phyloP scores from a whole-genome alignment of 1,140 invertebrate species.

The Ceratina australensis region DNA sequence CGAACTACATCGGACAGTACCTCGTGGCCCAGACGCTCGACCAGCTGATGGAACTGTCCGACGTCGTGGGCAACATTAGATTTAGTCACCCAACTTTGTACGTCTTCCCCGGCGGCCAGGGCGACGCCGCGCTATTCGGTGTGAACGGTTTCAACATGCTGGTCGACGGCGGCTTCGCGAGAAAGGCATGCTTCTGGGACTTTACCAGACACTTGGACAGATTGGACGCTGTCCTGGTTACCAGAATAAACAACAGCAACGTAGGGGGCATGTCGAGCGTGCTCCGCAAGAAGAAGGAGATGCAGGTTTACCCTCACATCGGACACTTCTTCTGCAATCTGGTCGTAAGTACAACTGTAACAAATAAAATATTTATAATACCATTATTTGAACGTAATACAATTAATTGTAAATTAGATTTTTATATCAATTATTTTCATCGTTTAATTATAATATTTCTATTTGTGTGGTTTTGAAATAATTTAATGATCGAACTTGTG shows the following conservation, averaged over 20 bases:
- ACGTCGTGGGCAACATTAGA: conserved; percentile 97
- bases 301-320: conserved; percentile 95
- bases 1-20: conserved; percentile 89
- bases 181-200: conserved; percentile 98
- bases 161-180: conserved; percentile 95
- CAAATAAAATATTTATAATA: too few species aligned
- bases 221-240: conserved; percentile 95
- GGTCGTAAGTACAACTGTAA: conserved; percentile 79
- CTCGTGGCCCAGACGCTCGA: conserved; percentile 87
- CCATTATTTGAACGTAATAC: too few species aligned
- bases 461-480: too few species aligned
- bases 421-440: too few species aligned
- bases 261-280: conserved; percentile 92
- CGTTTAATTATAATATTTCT: too few species aligned
- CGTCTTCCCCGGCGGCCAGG: conserved; percentile 97
- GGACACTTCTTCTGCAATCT: conserved; percentile 98
- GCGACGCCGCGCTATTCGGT: conserved; percentile 97
- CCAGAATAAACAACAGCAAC: conserved; percentile 95
- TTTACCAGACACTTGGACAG: conserved; percentile 96
- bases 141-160: conserved; percentile 99
- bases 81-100: conserved; percentile 98
- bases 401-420: too few species aligned
- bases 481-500: too few species aligned
- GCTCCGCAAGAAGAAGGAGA: conserved; percentile 90
- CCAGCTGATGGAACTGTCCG: conserved; percentile 93